These are phyloP conservation scores for Rhombomys opimus DNA, from an alignment of 2,113 vertebrate species.

Conservation along the genomic window DNA sequence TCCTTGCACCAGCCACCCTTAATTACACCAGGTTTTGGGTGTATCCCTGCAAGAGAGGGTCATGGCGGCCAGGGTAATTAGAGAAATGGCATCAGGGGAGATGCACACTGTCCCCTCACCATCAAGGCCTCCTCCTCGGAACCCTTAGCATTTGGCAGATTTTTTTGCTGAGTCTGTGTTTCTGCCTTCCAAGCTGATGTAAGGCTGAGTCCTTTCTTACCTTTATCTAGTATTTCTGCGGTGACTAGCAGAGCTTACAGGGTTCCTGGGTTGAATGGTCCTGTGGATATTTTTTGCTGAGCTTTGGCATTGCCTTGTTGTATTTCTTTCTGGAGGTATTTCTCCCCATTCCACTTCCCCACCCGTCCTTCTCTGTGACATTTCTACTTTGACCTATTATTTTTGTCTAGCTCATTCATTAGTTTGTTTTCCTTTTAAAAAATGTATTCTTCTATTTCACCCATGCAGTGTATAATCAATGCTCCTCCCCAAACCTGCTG, in stretches of 20 bases:
- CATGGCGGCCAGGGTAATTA: constrained; percentile 70
- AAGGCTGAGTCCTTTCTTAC: constrained; percentile 52
- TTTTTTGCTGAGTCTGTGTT: constrained; percentile 75
- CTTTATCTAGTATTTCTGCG: constrained; percentile 56
- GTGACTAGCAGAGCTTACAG: constrained; percentile 71
- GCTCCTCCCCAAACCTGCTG: constrained; percentile 44
- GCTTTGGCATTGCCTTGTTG: constrained; percentile 66
- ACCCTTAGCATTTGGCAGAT: constrained; percentile 80
- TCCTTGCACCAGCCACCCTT: background rate
- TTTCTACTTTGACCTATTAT: constrained; percentile 68
- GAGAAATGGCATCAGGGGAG: constrained; percentile 63
- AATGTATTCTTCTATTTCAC: constrained; percentile 56
- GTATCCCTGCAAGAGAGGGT: constrained; percentile 70
- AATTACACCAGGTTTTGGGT: constrained; percentile 63
- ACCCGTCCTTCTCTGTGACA: background rate
- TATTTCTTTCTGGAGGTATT: constrained; percentile 46
- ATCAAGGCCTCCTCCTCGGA: constrained; percentile 67
- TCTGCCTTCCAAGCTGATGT: constrained; percentile 69
- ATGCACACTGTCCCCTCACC: constrained; percentile 54
- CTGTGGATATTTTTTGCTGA: background rate
- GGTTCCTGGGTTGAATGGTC: constrained; percentile 68
- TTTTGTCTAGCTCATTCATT: constrained; percentile 66
- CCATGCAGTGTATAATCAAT: constrained; percentile 68
- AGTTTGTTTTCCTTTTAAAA: constrained; percentile 12
- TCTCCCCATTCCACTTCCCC: background rate